These are phyloP conservation scores for Drosophila ustulata DNA, from an alignment of 2,888 invertebrate genomes.

Conservation along the genomic window DNA sequence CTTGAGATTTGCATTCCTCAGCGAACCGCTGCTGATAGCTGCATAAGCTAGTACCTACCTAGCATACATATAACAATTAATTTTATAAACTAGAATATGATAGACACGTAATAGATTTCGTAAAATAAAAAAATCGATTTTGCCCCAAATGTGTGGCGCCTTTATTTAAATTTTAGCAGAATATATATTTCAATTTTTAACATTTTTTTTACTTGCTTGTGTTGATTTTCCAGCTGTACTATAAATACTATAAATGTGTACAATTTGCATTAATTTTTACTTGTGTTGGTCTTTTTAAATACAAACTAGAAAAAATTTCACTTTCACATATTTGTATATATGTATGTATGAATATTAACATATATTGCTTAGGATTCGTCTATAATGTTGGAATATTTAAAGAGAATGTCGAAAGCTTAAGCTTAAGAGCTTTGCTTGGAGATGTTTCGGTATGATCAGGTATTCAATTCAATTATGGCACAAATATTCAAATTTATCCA, in stretches of 20 bases:
- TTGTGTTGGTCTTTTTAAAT: constrained; percentile 41
- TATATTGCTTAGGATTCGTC: constrained; percentile 8
- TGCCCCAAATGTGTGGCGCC: constrained; percentile 39
- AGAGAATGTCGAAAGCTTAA: constrained; percentile 10
- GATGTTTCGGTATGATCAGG: constrained; percentile 41
- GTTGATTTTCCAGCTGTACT: constrained; percentile 32
- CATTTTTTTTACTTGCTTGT: constrained; percentile 38
- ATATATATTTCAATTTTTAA: constrained; percentile 66
- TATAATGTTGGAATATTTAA: neutral
- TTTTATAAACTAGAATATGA: constrained; percentile 1
- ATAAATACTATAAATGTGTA: constrained; percentile 43
- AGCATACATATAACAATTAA: neutral
- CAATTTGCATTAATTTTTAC: constrained; percentile 21
- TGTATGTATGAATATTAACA: neutral
- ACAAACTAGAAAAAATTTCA: constrained; percentile 19
- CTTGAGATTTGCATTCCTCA: constrained; percentile 40
- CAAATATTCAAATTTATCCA: constrained; percentile 28
- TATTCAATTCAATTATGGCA: constrained; percentile 59
- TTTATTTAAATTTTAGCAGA: constrained; percentile 73
- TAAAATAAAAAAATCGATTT: constrained; percentile 29
- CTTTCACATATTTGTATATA: constrained; percentile 19
- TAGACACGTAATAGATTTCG: constrained; percentile 8
- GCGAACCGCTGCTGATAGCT: constrained; percentile 29
- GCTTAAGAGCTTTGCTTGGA: constrained; percentile 13
- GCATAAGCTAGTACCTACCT: constrained; percentile 50